phyloP scores from a whole-genome alignment of 2,888 invertebrate genomes.

The Drosophila anceps region DNA sequence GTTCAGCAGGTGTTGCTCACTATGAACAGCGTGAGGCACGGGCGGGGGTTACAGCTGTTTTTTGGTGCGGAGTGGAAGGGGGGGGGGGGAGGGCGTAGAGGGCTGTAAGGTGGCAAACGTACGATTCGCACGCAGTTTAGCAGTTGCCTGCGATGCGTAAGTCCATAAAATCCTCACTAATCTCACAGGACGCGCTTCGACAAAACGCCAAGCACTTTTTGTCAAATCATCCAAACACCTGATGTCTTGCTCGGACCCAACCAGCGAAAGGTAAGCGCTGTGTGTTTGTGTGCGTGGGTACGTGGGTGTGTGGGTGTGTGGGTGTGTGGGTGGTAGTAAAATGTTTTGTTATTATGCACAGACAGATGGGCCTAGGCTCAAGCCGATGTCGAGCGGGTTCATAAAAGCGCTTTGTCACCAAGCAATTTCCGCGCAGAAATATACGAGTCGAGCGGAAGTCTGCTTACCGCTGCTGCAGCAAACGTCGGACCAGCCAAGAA shows the following conservation, averaged over 20 bases:
- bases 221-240: constrained; percentile 83
- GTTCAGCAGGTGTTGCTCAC: constrained; percentile 65
- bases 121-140: constrained; percentile 70
- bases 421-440: constrained; percentile 72
- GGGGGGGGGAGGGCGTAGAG: not conserved
- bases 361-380: constrained; percentile 53
- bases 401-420: constrained; percentile 74
- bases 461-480: constrained; percentile 19
- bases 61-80: no score
- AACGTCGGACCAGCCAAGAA: not conserved
- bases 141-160: constrained; percentile 62
- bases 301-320: constrained; percentile 21
- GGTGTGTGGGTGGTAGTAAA: constrained; percentile 23
- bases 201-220: constrained; percentile 79
- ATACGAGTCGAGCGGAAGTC: constrained; percentile 46
- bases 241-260: constrained; percentile 73
- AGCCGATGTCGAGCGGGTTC: constrained; percentile 62
- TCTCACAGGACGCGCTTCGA: constrained; percentile 69
- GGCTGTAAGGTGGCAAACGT: constrained; percentile 13
- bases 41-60: not conserved
- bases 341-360: constrained; percentile 60
- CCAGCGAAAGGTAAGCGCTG: constrained; percentile 2
- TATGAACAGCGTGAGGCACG: not conserved
- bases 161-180: constrained; percentile 80
- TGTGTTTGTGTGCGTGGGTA: not conserved